Conservation (phyloP, 2,888 invertebrate genomes). For the Coelogynopora nodosa region DNA sequence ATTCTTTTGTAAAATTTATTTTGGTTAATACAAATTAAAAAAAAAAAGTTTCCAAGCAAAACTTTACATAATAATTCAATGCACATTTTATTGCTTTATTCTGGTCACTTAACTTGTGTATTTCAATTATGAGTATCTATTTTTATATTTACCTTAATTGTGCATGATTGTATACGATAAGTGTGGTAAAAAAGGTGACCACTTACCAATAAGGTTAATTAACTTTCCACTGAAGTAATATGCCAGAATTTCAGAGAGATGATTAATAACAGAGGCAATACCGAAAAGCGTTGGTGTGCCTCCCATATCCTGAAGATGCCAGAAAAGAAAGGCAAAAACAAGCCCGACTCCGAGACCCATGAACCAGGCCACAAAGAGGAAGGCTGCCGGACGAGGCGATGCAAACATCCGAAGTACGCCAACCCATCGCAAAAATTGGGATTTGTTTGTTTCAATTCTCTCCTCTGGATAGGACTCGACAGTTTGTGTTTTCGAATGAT, state of each 20-base stretch:
- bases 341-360: slow-evolving; percentile 98
- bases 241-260: slow-evolving; percentile 94
- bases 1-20: too few relatives aligned
- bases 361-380: slow-evolving; percentile 93
- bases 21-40: too few relatives aligned
- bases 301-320: slow-evolving; percentile 83
- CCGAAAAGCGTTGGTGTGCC: slow-evolving; percentile 96
- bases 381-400: slow-evolving; percentile 73
- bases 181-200: too few relatives aligned
- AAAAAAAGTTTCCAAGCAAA: too few relatives aligned
- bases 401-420: slow-evolving; percentile 83
- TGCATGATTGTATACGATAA: too few relatives aligned
- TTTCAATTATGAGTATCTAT: too few relatives aligned
- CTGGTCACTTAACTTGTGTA: too few relatives aligned
- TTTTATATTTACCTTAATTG: too few relatives aligned
- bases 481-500: slow-evolving; percentile 45
- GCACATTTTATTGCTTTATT: too few relatives aligned
- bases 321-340: slow-evolving; percentile 96
- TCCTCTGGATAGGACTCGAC: slow-evolving; percentile 39
- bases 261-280: slow-evolving; percentile 95
- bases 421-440: slow-evolving; percentile 79
- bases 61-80: too few relatives aligned
- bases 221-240: slow-evolving; percentile 95
- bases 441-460: slow-evolving; percentile 62
- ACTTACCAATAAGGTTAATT: slow-evolving; percentile 81